Base-by-base conservation (phyloP, 2,113 vertebrate genomes). In the Lampris incognitus region DNA sequence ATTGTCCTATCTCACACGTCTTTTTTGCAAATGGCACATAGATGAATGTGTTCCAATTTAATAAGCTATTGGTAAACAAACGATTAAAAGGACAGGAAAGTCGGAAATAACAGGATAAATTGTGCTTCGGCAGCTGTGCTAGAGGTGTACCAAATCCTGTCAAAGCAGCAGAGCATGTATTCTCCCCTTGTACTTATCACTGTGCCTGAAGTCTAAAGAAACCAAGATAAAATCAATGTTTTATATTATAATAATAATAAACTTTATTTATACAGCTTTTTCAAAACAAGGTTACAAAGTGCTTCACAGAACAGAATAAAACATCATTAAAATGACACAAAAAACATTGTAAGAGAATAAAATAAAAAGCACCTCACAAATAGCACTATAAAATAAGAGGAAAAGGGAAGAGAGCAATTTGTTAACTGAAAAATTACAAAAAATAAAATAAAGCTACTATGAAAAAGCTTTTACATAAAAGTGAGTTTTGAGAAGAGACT, bases 11-110 rank as follows among this genome's bases (percentile, higher is more conserved):
- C 37, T 70, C 6, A 59, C 42, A 13, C 51, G 52, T 4, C 59
- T 4, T 52, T 72, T 74, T 83, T 78, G 64, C 66, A 74, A 59
- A 76, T 60, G 63, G 79, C 75, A 72, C 51, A 13, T 13, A 40
- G 70, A 69, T 82, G 75, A 61, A 42, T 79, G 13, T n/a, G 38
- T 24, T 24, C 24, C 64, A 41, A 59, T 54, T 85, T 49, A 72
- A 57, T 24, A 68, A 40, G 1, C 54, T 38, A 13, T 82, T 69
- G 66, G 11, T 5, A 40, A 52, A 69, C 51, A 71, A 67, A 75
- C 56, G 9, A 49, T 55, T 40, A 78, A 84, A 71, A 10, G 41
- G 62, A 74, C 2, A 56, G 59, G 10, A 69, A 71, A 48, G 66
- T 61, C 36, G 3, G 24, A 59, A 11, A 64, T 69, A 54, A 24